Evolutionary conservation across 2,888 invertebrate genomes (phyloP), one percentile per base, ranked within the genome.

Genomic region (Spodoptera littoralis): DNA sequence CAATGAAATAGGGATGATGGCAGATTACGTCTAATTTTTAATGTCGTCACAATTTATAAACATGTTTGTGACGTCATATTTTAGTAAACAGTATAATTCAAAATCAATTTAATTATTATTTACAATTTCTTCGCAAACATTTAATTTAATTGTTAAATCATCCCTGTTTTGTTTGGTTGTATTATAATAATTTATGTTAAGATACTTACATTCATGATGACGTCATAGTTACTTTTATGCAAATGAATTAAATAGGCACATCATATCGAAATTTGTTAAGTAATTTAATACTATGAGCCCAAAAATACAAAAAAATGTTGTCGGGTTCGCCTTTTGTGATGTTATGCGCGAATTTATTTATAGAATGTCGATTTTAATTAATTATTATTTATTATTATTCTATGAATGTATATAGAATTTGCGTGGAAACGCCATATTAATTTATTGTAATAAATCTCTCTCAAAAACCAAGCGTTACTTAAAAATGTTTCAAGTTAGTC

Each of bases 321-420:
- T 45, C 22, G 45, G 13, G 56, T 6, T 30, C 27, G n/a, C 53
- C 36, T 52, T 44, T 72, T 72, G 73, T 71, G 73, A 71, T 36
- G 36, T 71, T 66, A 49, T 36, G 18, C 46, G 41, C 59, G n/a
- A 47, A 60, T 8, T 51, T 60, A 65, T 60, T 60, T 56, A 47
- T 54, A 54, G 36, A 47, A 12, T 43, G 46, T 59, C 12, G 46
- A 60, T 41, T 12, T 54, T 13, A 49, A 13, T 67, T 52, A 11
- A 42, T 52, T 43, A 42, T 52, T 43, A 53, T 22, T 44, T 9
- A 36, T 36, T 36, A 9, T 36, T 36, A 36, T 36, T 36, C 9
- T 9, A 36, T 36, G 0, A 9, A 36, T 36, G 36, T 45, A n/a
- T 13, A 45, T 13, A 45, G 1, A n/a, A 45, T 46, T 46, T 4